Base-by-base conservation (phyloP, 2,113 vertebrate genomes). In the Clarias batrachus region DNA sequence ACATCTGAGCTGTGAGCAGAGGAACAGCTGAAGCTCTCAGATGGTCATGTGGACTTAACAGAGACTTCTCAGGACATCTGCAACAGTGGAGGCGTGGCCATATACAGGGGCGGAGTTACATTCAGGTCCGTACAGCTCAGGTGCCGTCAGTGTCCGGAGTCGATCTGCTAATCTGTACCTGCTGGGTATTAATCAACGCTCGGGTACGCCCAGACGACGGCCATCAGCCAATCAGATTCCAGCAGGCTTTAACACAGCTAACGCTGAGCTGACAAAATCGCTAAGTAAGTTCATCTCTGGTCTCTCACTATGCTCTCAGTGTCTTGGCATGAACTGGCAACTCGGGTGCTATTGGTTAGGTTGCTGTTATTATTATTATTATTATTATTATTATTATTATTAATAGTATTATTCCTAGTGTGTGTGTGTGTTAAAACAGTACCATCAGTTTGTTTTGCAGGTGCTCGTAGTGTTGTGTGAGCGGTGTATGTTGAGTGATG, bases 391-490 rank as follows among this genome's bases (percentile, higher is more conserved):
- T 25, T 48, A 23, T 41, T 76, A 65, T 76, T 52, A 25, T 41
- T 25, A n/a, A 16, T n/a, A 25, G 3, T 48, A n/a, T 54, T 77
- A 13, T n/a, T 54, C 54, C 16, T n/a, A 77, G 33, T 37, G 2
- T 37, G 33, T 37, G 63, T 70, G n/a, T 68, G 25, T 83, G 65
- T 83, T 7, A 33, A 9, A 33, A 4, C 52, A 41, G 60, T 93
- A 98, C 97, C 96, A 96, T 96, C 14, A 99, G 92, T 66, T 94
- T 94, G 82, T 93, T 41, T 82, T 97, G 95, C 16, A 99, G 89
- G 37, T 90, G 91, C 14, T 93, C 86, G 82, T 92, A 95, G 59
- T 95, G 84, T 1, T 90, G 86, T 63, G 83, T 89, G 83, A 97
- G 91, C 7, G 95, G 91, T 65, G 93, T 78, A 33, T 97, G 95